Conservation (phyloP, 2,113 vertebrate species). For the Oryzias javanicus region DNA sequence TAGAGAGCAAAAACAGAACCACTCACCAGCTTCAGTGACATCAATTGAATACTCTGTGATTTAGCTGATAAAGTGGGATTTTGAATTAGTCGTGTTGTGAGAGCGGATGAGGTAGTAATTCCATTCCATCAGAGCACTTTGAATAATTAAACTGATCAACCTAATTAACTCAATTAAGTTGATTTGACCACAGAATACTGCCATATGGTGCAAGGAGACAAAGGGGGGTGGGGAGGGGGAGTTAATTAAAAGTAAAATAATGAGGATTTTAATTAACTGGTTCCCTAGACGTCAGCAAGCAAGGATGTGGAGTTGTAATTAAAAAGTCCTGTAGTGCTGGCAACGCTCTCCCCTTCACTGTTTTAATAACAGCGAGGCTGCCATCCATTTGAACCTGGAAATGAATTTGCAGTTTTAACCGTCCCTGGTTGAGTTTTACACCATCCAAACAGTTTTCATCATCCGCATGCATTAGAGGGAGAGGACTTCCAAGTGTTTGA, state of each 20-base stretch:
- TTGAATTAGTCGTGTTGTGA: slow-evolving; percentile 49
- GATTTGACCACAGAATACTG: slow-evolving; percentile 81
- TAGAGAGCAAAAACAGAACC: no score
- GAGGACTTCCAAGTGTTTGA: no score
- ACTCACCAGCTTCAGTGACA: no score
- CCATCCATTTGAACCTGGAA: slow-evolving; percentile 86
- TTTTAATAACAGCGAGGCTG: slow-evolving; percentile 80
- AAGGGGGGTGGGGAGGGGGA: slow-evolving; percentile 70
- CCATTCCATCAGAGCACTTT: slow-evolving; percentile 76
- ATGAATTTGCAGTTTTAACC: slow-evolving; percentile 84
- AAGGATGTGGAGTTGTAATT: slow-evolving; percentile 82
- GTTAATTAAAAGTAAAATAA: slow-evolving; percentile 83
- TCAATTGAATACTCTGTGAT: background rate
- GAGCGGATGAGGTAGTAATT: slow-evolving; percentile 58
- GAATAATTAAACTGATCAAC: slow-evolving; percentile 83
- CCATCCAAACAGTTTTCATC: slow-evolving; percentile 3
- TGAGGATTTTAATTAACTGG: slow-evolving; percentile 82
- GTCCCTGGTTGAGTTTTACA: slow-evolving; percentile 78
- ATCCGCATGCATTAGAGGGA: no score
- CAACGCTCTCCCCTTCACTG: slow-evolving; percentile 78
- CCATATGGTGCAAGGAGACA: slow-evolving; percentile 82
- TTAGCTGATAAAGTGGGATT: slow-evolving; percentile 5
- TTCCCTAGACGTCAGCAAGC: slow-evolving; percentile 76
- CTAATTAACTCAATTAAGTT: slow-evolving; percentile 84
- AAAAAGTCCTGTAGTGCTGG: slow-evolving; percentile 81